Evolutionary conservation across 1,140 invertebrate species (phyloP).

Genomic region (Achatina immaculata): DNA sequence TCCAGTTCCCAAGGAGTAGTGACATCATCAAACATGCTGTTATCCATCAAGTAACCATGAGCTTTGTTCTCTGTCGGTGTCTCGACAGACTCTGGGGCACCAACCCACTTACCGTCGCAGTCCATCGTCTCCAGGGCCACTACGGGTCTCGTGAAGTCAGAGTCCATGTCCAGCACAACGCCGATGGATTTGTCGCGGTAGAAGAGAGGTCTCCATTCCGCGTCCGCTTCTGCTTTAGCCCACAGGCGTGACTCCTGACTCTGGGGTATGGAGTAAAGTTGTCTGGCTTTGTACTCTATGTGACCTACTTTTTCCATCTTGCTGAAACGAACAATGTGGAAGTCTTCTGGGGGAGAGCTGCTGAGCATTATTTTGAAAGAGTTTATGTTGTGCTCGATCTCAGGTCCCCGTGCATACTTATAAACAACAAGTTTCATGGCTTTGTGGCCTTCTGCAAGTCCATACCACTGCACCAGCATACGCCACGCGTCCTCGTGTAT

Average conservation of each 20-base stretch:
- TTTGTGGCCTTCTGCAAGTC: constrained; percentile 63
- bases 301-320: constrained; percentile 68
- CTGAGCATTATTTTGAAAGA: constrained; percentile 64
- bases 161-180: constrained; percentile 61
- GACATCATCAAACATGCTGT: constrained; percentile 65
- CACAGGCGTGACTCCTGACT: constrained; percentile 56
- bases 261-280: constrained; percentile 54
- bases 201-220: constrained; percentile 58
- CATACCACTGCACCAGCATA: constrained; percentile 65
- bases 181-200: constrained; percentile 62
- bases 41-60: constrained; percentile 57
- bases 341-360: constrained; percentile 59
- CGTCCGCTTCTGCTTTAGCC: constrained; percentile 62
- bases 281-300: constrained; percentile 60
- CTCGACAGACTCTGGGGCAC: constrained; percentile 50
- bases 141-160: constrained; percentile 62
- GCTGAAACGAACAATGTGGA: constrained; percentile 66
- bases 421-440: constrained; percentile 66
- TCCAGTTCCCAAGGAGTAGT: constrained; percentile 65
- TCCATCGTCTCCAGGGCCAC: constrained; percentile 58
- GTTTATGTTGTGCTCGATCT: constrained; percentile 66
- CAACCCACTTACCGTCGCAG: constrained; percentile 52
- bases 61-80: constrained; percentile 36
- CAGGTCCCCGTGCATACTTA: constrained; percentile 58
- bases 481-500: constrained; percentile 67